Conservation (phyloP, 2,797 vertebrate species). For the Arvicola amphibius region DNA sequence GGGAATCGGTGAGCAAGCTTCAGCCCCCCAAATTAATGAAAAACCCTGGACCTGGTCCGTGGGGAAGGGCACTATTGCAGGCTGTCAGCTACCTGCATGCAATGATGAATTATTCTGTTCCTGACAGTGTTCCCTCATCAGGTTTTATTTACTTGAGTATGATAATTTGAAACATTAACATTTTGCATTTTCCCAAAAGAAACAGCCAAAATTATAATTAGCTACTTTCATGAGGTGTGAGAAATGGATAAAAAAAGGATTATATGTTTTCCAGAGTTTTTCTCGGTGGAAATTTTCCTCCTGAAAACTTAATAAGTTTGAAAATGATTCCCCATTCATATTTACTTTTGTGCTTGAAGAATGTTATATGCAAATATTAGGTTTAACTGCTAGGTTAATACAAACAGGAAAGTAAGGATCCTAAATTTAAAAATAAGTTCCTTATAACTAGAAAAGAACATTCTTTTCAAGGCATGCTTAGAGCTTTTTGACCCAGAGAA, state of each 20-base stretch:
- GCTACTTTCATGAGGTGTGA: not conserved
- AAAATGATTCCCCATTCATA: slow-evolving; percentile 7
- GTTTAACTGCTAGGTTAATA: not conserved
- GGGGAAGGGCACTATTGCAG: not conserved
- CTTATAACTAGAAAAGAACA: slow-evolving; percentile 3
- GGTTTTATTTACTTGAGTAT: slow-evolving; percentile 29
- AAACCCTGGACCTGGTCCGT: not conserved
- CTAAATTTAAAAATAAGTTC: slow-evolving; percentile 51
- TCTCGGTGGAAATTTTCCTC: slow-evolving; percentile 31
- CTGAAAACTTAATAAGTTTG: slow-evolving; percentile 18
- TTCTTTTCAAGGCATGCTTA: not conserved
- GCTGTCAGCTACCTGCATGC: not conserved
- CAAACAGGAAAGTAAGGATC: not conserved
- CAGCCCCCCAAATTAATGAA: slow-evolving; percentile 17
- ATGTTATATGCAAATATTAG: not conserved
- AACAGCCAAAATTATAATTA: slow-evolving; percentile 14
- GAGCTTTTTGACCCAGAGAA: not conserved
- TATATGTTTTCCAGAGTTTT: slow-evolving; percentile 36
- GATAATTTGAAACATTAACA: slow-evolving; percentile 26
- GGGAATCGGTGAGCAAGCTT: not conserved
- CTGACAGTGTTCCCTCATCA: not conserved
- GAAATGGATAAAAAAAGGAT: not conserved
- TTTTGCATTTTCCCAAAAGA: slow-evolving; percentile 50
- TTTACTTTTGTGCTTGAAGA: slow-evolving; percentile 8
- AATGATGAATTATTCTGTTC: slow-evolving; percentile 37